Evolutionary conservation across 2,113 vertebrate genomes (phyloP).

Genomic region (Takifugu flavidus): DNA sequence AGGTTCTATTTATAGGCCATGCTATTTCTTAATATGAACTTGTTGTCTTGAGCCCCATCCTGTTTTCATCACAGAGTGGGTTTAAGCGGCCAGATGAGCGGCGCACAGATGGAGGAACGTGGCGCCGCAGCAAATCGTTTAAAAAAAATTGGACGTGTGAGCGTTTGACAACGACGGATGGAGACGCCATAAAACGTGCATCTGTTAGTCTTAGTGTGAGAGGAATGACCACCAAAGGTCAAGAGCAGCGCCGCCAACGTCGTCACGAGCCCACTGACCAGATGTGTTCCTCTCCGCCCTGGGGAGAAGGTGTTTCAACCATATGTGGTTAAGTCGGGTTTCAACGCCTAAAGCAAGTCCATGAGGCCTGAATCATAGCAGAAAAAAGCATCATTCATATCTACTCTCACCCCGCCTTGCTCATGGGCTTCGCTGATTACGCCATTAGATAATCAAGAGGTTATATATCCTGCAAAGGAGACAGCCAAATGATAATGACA

Average conservation of each 20-base stretch:
- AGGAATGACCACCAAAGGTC: slow-evolving; percentile 32
- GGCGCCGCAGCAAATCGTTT: too few species aligned
- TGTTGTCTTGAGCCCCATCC: slow-evolving; percentile 47
- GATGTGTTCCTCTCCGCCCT: slow-evolving; percentile 11
- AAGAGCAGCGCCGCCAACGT: slow-evolving; percentile 8
- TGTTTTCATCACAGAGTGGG: slow-evolving; percentile 25
- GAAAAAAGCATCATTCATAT: background rate
- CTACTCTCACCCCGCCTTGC: slow-evolving; percentile 5
- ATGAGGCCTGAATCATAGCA: slow-evolving; percentile 12
- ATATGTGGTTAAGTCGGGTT: background rate
- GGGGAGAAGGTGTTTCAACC: slow-evolving; percentile 2
- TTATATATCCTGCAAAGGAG: slow-evolving; percentile 18
- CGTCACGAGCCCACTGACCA: background rate
- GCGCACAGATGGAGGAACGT: too few species aligned
- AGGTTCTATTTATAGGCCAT: slow-evolving; percentile 59
- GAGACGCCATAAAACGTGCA: slow-evolving; percentile 33
- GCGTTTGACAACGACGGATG: background rate
- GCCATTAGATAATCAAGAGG: slow-evolving; percentile 14
- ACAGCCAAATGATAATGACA: slow-evolving; percentile 18
- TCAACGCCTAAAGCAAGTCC: background rate
- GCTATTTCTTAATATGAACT: slow-evolving; percentile 54
- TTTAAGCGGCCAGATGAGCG: slow-evolving; percentile 5
- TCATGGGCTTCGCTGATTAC: slow-evolving; percentile 15
- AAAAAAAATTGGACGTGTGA: background rate
- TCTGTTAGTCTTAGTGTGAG: slow-evolving; percentile 28